A percentile compares a stretch with the other conserved stretches of the same genome.
These are phyloP conservation scores for Zelleria hepariella DNA, from an alignment of 2,888 invertebrate genomes.

Conservation along the genomic window DNA sequence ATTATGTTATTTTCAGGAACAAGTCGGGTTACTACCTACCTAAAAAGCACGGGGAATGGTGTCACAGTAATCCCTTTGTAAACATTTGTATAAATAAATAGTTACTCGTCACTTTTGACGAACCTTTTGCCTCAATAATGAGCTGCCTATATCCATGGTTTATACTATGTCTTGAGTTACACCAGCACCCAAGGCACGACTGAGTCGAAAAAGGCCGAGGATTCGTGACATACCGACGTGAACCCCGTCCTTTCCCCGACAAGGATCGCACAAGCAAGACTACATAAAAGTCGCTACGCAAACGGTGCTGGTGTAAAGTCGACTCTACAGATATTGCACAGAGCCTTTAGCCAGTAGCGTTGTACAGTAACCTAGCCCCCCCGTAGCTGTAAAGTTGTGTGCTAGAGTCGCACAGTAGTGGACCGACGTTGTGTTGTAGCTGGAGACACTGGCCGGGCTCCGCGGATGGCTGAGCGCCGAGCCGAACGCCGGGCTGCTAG, in stretches of 20 bases:
- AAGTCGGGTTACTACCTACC: background rate
- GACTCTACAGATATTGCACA: background rate
- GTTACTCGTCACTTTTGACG: too few relatives aligned
- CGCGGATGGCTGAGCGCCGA: slow-evolving; percentile 68
- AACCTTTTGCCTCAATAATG: background rate
- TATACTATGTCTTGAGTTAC: background rate
- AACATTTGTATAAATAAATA: background rate
- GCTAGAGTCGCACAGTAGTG: background rate
- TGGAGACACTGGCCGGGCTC: slow-evolving; percentile 69
- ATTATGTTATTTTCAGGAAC: background rate
- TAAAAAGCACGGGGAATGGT: background rate
- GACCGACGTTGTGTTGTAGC: slow-evolving; percentile 58
- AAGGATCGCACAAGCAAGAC: background rate
- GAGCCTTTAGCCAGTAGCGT: background rate
- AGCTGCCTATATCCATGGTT: background rate
- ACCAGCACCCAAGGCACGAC: background rate
- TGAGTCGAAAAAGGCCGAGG: background rate
- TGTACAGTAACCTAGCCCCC: background rate
- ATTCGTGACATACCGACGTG: too few relatives aligned
- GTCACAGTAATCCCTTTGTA: background rate
- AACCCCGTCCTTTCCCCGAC: background rate
- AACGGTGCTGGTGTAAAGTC: background rate
- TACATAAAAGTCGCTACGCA: background rate
- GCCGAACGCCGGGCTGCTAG: slow-evolving; percentile 61
- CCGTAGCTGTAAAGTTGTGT: slow-evolving; percentile 21